These are phyloP conservation scores for Argynnis bischoffii DNA, from an alignment of 2,888 invertebrate genomes.

Conservation along the genomic window DNA sequence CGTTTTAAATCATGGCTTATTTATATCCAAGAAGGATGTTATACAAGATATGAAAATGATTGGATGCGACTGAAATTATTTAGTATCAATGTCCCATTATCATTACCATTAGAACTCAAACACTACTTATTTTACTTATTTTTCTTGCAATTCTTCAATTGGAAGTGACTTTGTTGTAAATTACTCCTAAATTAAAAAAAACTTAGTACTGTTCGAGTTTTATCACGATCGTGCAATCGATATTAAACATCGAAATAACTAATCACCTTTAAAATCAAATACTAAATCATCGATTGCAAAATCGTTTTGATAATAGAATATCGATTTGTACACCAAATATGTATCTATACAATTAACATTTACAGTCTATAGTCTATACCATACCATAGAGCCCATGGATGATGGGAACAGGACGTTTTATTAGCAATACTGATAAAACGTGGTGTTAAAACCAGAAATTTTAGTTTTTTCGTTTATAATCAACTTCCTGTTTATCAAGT, in stretches of 20 bases:
- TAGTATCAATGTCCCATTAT: background rate
- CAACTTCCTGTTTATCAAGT: constrained; percentile 42
- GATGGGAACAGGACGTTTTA: constrained; percentile 2
- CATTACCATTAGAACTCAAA: background rate
- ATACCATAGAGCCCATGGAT: background rate
- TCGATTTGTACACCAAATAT: no score
- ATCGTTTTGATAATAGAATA: no score
- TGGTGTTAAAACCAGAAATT: constrained; percentile 35
- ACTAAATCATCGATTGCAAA: no score
- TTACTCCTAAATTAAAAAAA: no score
- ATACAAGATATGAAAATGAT: constrained; percentile 16
- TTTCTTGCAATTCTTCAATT: no score
- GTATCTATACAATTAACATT: no score
- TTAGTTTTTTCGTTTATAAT: constrained; percentile 44
- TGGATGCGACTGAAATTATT: constrained; percentile 13
- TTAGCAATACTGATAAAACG: constrained; percentile 9
- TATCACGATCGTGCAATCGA: no score
- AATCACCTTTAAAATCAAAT: no score
- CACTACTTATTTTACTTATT: no score
- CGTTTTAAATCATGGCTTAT: background rate
- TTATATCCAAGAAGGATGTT: constrained; percentile 13
- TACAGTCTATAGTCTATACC: background rate
- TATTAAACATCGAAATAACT: no score
- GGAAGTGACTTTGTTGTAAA: no score
- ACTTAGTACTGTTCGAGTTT: no score